Base-by-base conservation (phyloP, 2,888 invertebrate genomes). In the Syritta pipiens region DNA sequence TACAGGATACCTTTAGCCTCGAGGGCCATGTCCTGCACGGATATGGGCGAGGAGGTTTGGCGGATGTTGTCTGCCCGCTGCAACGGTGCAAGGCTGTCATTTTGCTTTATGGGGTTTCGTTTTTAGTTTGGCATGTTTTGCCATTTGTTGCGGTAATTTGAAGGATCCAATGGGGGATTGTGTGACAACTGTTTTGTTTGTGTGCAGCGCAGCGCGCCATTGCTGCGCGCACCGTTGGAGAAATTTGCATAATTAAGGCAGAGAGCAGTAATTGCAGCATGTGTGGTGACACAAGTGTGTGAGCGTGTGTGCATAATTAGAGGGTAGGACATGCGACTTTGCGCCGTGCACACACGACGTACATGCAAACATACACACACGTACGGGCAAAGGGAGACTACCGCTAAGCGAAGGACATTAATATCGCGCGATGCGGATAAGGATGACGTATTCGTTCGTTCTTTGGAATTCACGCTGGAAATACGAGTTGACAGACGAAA, bases 181-280 rank as follows among this genome's bases (percentile, higher is more conserved):
- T 26, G 71, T 65, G 74, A 74, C 55, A 68, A 74, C 53, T 74
- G 74, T 68, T 79, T 79, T 79, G 79, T 79, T 79, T 62, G 67
- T 79, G 67, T 74, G 79, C 74, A 74, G 42, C 67, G 44, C 65
- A 65, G 59, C 59, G 53, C 53, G 46, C 12, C 49, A 22, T 32
- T 59, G 9, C 59, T 65, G 35, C 12, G 46, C 30, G 59, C 71
- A 48, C 51, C 35, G 65, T 62, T 60, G 49, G 60, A 62, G 60
- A 74, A 74, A 79, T 79, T 79, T 79, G 79, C 79, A 79, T 79
- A 74, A 79, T 79, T 79, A 79, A 79, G 74, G 67, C 67, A n/a
- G n/a, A n/a, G n/a, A 79, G 53, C 74, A 62, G 67, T 79, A 79
- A 74, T 79, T 79, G 74, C 74, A 62, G 62, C 57, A 44, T 74